Evolutionary conservation across 1,140 invertebrate genomes (phyloP), one percentile per base, ranked within the genome.

Genomic region (Drosophila simulans): DNA sequence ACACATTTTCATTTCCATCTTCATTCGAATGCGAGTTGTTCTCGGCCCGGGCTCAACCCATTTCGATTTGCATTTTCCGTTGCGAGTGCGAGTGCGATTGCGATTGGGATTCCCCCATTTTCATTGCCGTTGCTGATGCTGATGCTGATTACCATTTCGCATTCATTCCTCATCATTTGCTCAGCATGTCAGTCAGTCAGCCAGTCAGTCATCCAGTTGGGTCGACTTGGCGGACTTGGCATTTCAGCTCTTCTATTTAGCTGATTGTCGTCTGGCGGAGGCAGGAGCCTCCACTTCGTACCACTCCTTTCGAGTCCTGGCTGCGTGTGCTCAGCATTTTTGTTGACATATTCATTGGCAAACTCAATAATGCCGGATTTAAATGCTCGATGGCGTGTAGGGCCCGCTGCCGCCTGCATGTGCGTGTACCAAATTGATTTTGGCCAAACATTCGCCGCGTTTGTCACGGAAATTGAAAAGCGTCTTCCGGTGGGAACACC

Each of bases 91-190:
- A 39, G 4, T 39, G 12, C 1, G 12, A 42, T 42, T 42, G 40
- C 10, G 42, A 45, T 45, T 4, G 13, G 37, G 37, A 31, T 10
- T 20, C 42, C 70, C 69, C 70, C 80, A 83, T 85, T 85, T 81
- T 78, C 80, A 85, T 82, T 82, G 79, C 80, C 73, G 72, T 83
- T 69, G 72, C 69, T 58, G 63, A 79, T 85, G 80, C 82, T 66
- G 63, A 82, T 85, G 80, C 82, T 85, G 82, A 86, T 86, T 83
- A 88, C 79, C 83, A 86, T 86, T 82, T 82, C 79, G 76, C 63
- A 89, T 88, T 88, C 83, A 88, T 89, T 88, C 84, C 86, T 89
- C 83, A 89, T 88, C 83, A 88, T 88, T 88, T 88, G 83, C 80
- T 88, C 71, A 83, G 84, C 79, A 72, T 79, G 83, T 86, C 83